Evolutionary conservation across 2,888 invertebrate genomes (phyloP).

Genomic region (Platynereis dumerilii): DNA sequence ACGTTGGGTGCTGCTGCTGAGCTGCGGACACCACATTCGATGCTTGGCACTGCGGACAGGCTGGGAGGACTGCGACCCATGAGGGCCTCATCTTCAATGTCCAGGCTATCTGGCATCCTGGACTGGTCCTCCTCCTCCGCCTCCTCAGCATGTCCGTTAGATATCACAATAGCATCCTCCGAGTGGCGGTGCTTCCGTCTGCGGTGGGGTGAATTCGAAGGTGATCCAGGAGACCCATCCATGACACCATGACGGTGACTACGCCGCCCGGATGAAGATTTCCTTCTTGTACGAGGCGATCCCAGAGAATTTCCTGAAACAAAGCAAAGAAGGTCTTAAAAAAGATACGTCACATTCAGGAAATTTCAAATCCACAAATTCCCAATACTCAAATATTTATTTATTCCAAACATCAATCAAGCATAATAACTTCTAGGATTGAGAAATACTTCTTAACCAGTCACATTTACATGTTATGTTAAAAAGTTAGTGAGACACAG

Average conservation of each 20-base stretch:
- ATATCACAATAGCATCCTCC: not conserved
- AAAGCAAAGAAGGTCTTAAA: not conserved
- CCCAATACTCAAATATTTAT: no score
- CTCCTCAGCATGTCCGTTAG: slow-evolving; percentile 14
- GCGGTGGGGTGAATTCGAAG: slow-evolving; percentile 21
- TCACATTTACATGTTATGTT: no score
- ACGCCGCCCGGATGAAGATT: slow-evolving; percentile 8
- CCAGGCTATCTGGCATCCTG: slow-evolving; percentile 27
- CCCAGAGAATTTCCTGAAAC: slow-evolving; percentile 6
- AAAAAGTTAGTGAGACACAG: no score
- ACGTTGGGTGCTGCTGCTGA: not conserved
- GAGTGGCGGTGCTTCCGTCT: slow-evolving; percentile 21
- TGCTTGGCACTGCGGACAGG: slow-evolving; percentile 41
- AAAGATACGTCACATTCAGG: no score
- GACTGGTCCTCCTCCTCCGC: slow-evolving; percentile 19
- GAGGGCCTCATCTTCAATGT: slow-evolving; percentile 29
- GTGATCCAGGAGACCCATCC: slow-evolving; percentile 15
- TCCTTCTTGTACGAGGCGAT: slow-evolving; percentile 17
- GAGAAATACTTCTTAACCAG: no score
- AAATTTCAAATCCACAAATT: no score
- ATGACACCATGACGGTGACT: slow-evolving; percentile 3
- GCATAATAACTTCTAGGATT: no score
- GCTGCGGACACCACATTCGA: slow-evolving; percentile 37
- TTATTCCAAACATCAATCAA: no score
- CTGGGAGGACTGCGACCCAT: slow-evolving; percentile 35